phyloP scores from a whole-genome alignment of 2,113 vertebrate genomes.

The Thamnaconus septentrionalis region DNA sequence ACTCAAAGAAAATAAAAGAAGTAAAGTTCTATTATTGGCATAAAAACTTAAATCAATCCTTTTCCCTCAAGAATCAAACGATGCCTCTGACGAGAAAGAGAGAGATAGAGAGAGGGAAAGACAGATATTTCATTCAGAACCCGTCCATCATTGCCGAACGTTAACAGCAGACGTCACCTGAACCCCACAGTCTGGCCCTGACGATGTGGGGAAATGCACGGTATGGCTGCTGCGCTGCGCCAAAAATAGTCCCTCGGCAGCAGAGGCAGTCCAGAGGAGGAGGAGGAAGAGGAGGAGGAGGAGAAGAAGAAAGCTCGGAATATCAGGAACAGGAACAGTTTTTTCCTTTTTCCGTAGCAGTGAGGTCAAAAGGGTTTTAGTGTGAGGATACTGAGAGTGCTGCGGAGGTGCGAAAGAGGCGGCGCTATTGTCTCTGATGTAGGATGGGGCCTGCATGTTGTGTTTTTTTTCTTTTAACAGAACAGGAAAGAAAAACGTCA shows the following conservation, averaged over 20 bases:
- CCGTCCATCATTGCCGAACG: too few species aligned
- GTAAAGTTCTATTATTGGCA: too few species aligned
- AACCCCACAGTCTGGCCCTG: constrained; percentile 9
- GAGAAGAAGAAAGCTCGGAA: constrained; percentile 1
- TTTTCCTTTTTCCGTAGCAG: constrained; percentile 5
- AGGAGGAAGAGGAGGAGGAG: background rate
- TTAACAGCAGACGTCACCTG: constrained; percentile 7
- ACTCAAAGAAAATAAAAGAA: background rate
- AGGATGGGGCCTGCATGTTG: constrained; percentile 27
- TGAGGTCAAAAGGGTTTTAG: constrained; percentile 21
- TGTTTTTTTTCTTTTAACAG: constrained; percentile 4
- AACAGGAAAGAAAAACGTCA: constrained; percentile 7
- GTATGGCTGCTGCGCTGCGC: constrained; percentile 8
- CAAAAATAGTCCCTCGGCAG: constrained; percentile 38
- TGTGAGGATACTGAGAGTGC: background rate
- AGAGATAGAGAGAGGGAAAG: too few species aligned
- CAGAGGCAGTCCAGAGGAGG: constrained; percentile 34
- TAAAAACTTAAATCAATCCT: too few species aligned
- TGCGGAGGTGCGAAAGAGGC: constrained; percentile 3
- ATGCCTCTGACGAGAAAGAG: too few species aligned
- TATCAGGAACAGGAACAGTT: constrained; percentile 25
- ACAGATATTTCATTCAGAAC: too few species aligned
- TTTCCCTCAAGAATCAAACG: too few species aligned
- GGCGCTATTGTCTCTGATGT: constrained; percentile 24
- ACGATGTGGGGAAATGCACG: constrained; percentile 6